phyloP scores from a whole-genome alignment of 2,888 invertebrate species.

The Ommatoiulus sabulosus region DNA sequence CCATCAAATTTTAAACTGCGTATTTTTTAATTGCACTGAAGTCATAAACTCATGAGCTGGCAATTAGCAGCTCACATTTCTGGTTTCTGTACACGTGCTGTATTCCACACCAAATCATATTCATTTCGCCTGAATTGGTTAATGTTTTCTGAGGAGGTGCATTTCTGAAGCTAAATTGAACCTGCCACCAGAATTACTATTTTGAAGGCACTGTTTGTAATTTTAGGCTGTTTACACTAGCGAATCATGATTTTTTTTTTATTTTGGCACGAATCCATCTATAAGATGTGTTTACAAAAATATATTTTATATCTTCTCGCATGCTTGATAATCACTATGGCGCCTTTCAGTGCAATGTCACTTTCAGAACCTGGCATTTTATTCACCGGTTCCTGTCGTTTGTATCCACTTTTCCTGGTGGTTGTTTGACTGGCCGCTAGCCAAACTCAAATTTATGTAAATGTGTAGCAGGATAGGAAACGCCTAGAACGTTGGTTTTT shows the following conservation, averaged over 20 bases:
- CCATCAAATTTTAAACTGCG: too few species aligned
- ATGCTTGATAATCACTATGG: not conserved
- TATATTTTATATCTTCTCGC: conserved; percentile 5
- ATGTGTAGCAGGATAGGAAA: not conserved
- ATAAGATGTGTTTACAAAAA: not conserved
- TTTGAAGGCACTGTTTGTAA: not conserved
- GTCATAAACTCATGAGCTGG: not conserved
- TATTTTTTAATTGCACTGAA: too few species aligned
- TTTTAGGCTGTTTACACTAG: not conserved
- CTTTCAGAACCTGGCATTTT: not conserved
- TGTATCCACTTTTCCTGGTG: not conserved
- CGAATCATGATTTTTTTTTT: not conserved
- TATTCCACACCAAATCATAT: not conserved
- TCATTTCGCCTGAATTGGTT: not conserved
- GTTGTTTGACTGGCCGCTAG: not conserved
- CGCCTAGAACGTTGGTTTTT: not conserved
- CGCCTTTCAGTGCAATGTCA: not conserved
- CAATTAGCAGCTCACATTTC: not conserved
- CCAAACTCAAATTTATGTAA: not conserved
- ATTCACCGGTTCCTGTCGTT: not conserved
- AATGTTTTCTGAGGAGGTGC: not conserved
- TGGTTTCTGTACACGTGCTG: not conserved
- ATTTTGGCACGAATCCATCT: not conserved
- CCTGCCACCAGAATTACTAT: not conserved
- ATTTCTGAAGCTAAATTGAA: not conserved